Evolutionary conservation across 2,113 vertebrate genomes (phyloP).

Genomic region (Ramphastos sulfuratus): DNA sequence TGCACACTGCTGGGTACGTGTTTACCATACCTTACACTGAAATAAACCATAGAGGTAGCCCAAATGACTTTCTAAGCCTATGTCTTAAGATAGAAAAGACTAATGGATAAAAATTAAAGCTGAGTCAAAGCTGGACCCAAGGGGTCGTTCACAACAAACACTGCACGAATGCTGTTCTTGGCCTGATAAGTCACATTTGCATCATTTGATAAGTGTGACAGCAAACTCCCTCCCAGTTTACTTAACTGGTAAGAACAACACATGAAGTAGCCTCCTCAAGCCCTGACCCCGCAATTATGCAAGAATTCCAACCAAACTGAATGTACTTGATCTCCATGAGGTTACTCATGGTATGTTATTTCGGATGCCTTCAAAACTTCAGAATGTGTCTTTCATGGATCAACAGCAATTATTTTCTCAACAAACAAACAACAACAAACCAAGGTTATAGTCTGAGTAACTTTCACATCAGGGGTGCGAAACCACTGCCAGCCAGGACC

Average conservation of each 20-base stretch:
- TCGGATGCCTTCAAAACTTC: not conserved
- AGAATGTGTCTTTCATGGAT: not conserved
- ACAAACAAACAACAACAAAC: not conserved
- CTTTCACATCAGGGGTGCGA: not conserved
- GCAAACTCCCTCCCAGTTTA: constrained; percentile 3
- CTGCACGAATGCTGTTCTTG: rapidly evolving
- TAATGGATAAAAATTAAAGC: not conserved
- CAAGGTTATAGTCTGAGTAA: not conserved
- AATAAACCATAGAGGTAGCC: not conserved
- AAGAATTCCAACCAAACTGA: not conserved
- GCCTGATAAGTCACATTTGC: constrained; percentile 18
- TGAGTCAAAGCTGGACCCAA: not conserved
- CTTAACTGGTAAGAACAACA: not conserved
- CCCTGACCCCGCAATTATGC: not conserved
- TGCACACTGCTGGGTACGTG: not conserved
- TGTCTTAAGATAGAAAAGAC: not conserved
- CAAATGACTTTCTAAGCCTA: not conserved
- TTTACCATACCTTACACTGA: not conserved
- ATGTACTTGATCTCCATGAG: not conserved
- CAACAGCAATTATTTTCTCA: not conserved
- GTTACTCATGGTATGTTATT: not conserved
- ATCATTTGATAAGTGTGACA: not conserved
- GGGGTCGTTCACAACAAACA: not conserved
- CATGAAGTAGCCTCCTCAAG: not conserved
- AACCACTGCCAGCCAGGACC: not conserved